Base-by-base conservation (phyloP, 2,113 vertebrate species). In the Pollachius pollachius region DNA sequence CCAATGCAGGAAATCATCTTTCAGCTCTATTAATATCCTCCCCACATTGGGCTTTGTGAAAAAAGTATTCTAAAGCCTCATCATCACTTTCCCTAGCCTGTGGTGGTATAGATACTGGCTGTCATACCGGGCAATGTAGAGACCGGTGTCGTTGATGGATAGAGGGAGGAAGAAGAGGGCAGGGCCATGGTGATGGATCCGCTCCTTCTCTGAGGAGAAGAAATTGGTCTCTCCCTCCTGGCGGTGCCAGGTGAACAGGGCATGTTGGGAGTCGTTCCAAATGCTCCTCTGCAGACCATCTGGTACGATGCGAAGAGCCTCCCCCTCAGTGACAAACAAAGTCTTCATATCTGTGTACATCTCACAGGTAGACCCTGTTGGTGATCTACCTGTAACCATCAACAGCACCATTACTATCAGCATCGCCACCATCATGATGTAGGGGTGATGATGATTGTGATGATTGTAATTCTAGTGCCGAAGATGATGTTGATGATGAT, bases 231-330 rank as follows among this genome's bases (percentile, higher is more conserved):
- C 37, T 6, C 11, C 37, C 37, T 4, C 8, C 41, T 48, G 8
- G 41, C 69, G 79, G 78, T 57, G 70, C 88, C 88, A 88, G 0
- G 11, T 68, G 34, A 83, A 4, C 0, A 57, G 2, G 1, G 62
- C 9, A 9, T 59, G 9, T 0, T 4, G 0, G 2, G 30, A 0
- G 0, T 66, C 41, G 12, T 13, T 48, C 41, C 41, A 48, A 9
- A 12, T 0, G 0, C 0, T 2, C 6, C 9, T 4, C 15, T 11
- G 4, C 6, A 59, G 0, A 0, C 0, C 0, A 0, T 0, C 0
- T 1, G 57, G 77, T 7, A 21, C 4, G 21, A 63, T 70, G 23
- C 67, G 27, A 30, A 84, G 73, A 0, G 83, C 65, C 69, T 89
- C 83, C 0, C 81, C 81, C 65, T 80, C 73, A 11, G 17, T 0